These are phyloP conservation scores for Caenorhabditis latens DNA, from an alignment of 1,140 invertebrate species.

Conservation along the genomic window DNA sequence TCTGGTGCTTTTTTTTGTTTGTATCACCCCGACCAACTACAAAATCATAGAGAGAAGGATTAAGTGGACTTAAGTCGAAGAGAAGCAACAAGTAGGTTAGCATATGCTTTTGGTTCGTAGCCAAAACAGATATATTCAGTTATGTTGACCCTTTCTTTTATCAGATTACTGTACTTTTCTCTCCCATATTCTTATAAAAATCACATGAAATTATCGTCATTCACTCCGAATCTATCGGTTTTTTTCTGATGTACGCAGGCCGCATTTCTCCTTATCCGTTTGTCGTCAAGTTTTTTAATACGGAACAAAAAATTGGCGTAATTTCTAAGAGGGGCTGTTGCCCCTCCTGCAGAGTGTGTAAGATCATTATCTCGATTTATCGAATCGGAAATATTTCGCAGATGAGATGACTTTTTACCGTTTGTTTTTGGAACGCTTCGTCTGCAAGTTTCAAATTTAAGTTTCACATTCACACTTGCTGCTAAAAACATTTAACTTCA, in stretches of 20 bases:
- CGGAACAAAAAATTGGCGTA: constrained; percentile 33
- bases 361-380: constrained; percentile 36
- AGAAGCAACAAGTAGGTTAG: too few species aligned
- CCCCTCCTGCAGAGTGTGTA: neutral
- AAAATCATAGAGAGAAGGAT: neutral
- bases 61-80: too few species aligned
- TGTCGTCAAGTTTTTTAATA: constrained; percentile 3
- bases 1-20: neutral
- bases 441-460: too few species aligned
- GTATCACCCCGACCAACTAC: neutral
- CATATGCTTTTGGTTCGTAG: too few species aligned
- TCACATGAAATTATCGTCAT: constrained; percentile 19
- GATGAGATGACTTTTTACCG: too few species aligned
- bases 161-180: too few species aligned
- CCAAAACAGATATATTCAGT: too few species aligned
- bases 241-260: neutral
- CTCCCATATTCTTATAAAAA: too few species aligned
- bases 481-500: too few species aligned
- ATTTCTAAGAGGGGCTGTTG: neutral
- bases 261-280: neutral
- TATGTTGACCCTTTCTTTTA: too few species aligned
- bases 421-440: too few species aligned
- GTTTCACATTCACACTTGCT: too few species aligned
- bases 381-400: neutral
- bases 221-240: neutral